phyloP scores from a whole-genome alignment of 1,140 invertebrate species.

The Elymnias hypermnestra region DNA sequence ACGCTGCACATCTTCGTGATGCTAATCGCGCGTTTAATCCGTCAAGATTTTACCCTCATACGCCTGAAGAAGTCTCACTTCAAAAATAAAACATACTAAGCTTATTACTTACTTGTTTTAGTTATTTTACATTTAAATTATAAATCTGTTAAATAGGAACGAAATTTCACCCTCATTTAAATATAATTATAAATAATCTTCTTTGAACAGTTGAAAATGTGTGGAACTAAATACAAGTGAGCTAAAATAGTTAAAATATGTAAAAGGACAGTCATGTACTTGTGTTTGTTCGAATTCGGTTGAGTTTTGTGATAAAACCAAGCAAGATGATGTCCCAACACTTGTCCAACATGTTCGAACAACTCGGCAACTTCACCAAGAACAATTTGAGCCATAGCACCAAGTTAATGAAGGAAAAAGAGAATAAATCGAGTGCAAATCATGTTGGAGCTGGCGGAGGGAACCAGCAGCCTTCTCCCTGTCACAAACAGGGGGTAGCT shows the following conservation, averaged over 20 bases:
- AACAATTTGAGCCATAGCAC: conserved; percentile 68
- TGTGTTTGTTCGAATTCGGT: conserved; percentile 34
- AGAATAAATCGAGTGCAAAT: conserved; percentile 46
- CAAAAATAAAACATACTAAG: too few species aligned
- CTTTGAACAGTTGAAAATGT: not conserved
- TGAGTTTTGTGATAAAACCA: conserved; percentile 22
- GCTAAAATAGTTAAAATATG: conserved; percentile 9
- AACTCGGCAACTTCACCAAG: conserved; percentile 74
- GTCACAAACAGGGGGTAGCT: conserved; percentile 30
- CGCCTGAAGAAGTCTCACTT: too few species aligned
- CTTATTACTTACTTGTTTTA: too few species aligned
- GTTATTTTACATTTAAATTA: too few species aligned
- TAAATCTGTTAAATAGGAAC: too few species aligned
- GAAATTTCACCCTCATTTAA: too few species aligned
- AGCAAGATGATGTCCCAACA: conserved; percentile 73
- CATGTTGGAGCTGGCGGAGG: conserved; percentile 40
- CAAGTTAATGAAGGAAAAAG: conserved; percentile 59
- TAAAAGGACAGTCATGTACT: conserved; percentile 25
- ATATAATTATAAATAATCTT: too few species aligned
- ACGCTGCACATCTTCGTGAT: too few species aligned
- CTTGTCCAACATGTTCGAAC: conserved; percentile 71
- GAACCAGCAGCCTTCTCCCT: conserved; percentile 45
- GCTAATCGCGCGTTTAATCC: too few species aligned
- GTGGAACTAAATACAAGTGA: not conserved
- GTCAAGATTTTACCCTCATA: too few species aligned